Conservation (phyloP, 2,113 vertebrate genomes). For the Anarrhichthys ocellatus region DNA sequence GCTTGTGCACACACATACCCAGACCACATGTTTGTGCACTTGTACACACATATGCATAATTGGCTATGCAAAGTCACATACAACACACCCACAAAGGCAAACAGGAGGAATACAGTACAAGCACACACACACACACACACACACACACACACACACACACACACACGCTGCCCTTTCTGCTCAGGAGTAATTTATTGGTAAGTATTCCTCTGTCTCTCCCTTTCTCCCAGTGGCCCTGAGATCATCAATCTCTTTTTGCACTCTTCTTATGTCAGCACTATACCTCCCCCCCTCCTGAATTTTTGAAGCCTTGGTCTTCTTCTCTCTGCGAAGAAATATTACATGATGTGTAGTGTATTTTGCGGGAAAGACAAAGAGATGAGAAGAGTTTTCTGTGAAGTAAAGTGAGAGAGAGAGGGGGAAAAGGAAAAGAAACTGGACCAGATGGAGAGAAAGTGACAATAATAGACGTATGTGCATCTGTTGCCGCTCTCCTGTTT, state of each 20-base stretch:
- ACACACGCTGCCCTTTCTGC: slow-evolving; percentile 68
- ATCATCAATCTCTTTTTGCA: slow-evolving; percentile 81
- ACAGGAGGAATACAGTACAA: neutral
- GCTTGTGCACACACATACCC: neutral
- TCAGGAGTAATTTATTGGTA: slow-evolving; percentile 81
- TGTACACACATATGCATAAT: slow-evolving; percentile 24
- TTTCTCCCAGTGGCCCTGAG: slow-evolving; percentile 78
- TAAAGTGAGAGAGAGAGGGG: slow-evolving; percentile 1
- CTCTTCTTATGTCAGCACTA: slow-evolving; percentile 80
- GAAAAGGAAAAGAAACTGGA: neutral
- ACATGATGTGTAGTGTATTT: slow-evolving; percentile 34
- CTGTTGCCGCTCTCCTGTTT: neutral
- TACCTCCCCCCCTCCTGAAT: slow-evolving; percentile 24
- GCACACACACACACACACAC: neutral
- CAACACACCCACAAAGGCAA: neutral
- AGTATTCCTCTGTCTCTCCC: slow-evolving; percentile 77
- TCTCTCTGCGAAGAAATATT: slow-evolving; percentile 47
- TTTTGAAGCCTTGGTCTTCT: slow-evolving; percentile 20
- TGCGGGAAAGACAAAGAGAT: slow-evolving; percentile 33
- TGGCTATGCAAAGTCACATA: neutral
- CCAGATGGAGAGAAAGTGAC: slow-evolving; percentile 1
- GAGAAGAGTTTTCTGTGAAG: slow-evolving; percentile 11
- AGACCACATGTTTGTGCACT: neutral
- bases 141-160: slow-evolving; percentile 20
- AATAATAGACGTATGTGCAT: slow-evolving; percentile 8